These are phyloP conservation scores for Pipistrellus nathusii DNA, from an alignment of 2,797 vertebrate species.

Conservation along the genomic window DNA sequence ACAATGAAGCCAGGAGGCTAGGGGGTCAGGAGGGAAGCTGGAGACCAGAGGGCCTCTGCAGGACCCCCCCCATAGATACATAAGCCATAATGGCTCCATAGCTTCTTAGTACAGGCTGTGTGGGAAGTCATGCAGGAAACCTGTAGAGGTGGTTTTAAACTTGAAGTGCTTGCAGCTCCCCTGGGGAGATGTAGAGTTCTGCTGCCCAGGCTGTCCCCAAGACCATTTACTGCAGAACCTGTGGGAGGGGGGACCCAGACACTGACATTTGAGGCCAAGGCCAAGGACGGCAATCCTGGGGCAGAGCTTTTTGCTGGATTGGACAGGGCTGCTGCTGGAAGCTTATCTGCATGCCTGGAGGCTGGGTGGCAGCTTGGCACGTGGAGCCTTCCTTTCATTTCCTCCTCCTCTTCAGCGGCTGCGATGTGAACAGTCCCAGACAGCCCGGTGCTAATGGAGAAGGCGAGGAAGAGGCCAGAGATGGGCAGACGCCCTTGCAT, in stretches of 20 bases:
- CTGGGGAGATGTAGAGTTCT: neutral
- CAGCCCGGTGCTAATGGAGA: slow-evolving; percentile 95
- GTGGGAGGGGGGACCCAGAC: neutral
- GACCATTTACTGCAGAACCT: neutral
- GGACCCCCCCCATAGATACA: neutral
- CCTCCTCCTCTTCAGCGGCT: slow-evolving; percentile 89
- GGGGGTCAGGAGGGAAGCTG: too few species aligned
- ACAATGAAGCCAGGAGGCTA: neutral
- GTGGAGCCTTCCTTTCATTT: neutral
- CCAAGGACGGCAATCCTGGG: neutral
- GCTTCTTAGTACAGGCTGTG: neutral
- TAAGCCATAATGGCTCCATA: neutral
- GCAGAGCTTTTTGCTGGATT: neutral
- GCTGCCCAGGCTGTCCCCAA: neutral
- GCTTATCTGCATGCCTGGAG: neutral
- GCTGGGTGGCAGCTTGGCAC: neutral
- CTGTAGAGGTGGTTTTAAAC: neutral
- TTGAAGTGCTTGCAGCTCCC: neutral
- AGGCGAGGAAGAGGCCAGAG: slow-evolving; percentile 97
- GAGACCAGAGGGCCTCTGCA: neutral
- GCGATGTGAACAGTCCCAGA: slow-evolving; percentile 96
- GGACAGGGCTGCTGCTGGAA: neutral
- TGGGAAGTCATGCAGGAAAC: neutral
- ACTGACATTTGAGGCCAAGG: neutral
- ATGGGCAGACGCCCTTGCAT: slow-evolving; percentile 96